A percentile compares a stretch with the other conserved stretches of the same genome.
These are phyloP conservation scores for Lithosia quadra DNA, from an alignment of 2,888 invertebrate species.

Conservation along the genomic window DNA sequence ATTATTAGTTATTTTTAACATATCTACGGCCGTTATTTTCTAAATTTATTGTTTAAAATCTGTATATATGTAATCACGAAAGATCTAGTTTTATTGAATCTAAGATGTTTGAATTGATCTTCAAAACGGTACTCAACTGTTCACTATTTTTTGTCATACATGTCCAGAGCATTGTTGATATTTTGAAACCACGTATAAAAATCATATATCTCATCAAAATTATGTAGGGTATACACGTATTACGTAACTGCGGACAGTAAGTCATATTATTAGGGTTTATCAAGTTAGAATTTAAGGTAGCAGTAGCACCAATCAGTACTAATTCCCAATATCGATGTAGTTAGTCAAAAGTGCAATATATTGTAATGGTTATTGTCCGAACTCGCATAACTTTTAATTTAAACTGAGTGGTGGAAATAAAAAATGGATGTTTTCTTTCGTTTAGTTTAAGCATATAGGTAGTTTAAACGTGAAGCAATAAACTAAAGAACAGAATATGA, in stretches of 20 bases:
- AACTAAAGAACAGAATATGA: constrained; percentile 3
- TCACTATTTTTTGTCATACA: constrained; percentile 11
- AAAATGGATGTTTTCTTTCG: not conserved
- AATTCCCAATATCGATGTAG: constrained; percentile 12
- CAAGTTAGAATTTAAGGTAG: constrained; percentile 10
- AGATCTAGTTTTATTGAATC: constrained; percentile 11
- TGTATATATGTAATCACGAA: constrained; percentile 24
- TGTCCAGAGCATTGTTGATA: constrained; percentile 6
- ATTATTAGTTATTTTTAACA: constrained; percentile 56
- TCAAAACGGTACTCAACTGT: constrained; percentile 4
- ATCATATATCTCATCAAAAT: not conserved
- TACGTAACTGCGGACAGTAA: constrained; percentile 41
- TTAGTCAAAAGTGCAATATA: constrained; percentile 21
- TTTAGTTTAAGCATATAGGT: not conserved
- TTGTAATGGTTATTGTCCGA: constrained; percentile 9
- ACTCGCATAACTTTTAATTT: constrained; percentile 3
- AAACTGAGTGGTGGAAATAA: not conserved
- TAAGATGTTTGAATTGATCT: constrained; percentile 8
- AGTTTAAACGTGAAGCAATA: not conserved
- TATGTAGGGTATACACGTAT: constrained; percentile 11
- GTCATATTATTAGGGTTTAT: constrained; percentile 20
- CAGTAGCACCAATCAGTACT: constrained; percentile 9
- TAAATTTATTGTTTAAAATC: constrained; percentile 40
- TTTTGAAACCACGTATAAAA: constrained; percentile 2
- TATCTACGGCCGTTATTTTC: constrained; percentile 47